Evolutionary conservation across 2,797 vertebrate genomes (phyloP).

Genomic region (Hyperoplus lanceolatus): DNA sequence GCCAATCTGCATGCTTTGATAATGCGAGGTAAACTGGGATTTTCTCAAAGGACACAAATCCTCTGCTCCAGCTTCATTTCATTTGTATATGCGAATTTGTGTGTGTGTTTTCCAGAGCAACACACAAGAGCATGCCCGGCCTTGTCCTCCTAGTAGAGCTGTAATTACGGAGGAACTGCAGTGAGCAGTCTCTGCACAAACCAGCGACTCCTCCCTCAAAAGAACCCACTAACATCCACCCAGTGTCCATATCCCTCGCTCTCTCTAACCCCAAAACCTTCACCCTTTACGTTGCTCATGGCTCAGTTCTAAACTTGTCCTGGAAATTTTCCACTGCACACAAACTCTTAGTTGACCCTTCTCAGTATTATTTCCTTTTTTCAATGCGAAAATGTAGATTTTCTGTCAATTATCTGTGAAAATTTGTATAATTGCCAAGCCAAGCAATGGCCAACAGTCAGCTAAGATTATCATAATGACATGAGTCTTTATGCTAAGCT

Average conservation of each 20-base stretch:
- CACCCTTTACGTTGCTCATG: conserved; percentile 50
- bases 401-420: neutral
- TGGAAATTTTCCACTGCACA: conserved; percentile 70
- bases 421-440: neutral
- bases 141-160: conserved; percentile 73
- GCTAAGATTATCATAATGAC: conserved; percentile 3
- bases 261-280: conserved; percentile 66
- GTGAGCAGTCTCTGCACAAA: conserved; percentile 73
- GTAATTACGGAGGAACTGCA: conserved; percentile 81
- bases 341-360: conserved; percentile 17
- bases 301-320: conserved; percentile 61
- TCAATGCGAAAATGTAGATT: too few relatives aligned
- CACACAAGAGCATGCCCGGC: conserved; percentile 74
- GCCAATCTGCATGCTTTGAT: conserved; percentile 11
- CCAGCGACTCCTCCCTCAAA: conserved; percentile 77
- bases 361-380: conserved; percentile 7
- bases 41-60: conserved; percentile 62
- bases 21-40: conserved; percentile 51
- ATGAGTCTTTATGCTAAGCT: neutral
- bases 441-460: neutral
- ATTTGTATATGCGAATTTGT: conserved; percentile 45
- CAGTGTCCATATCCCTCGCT: conserved; percentile 56
- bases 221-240: conserved; percentile 76
- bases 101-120: conserved; percentile 24
- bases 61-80: conserved; percentile 57